Conservation (phyloP, 2,113 vertebrate species). For the Strix uralensis region DNA sequence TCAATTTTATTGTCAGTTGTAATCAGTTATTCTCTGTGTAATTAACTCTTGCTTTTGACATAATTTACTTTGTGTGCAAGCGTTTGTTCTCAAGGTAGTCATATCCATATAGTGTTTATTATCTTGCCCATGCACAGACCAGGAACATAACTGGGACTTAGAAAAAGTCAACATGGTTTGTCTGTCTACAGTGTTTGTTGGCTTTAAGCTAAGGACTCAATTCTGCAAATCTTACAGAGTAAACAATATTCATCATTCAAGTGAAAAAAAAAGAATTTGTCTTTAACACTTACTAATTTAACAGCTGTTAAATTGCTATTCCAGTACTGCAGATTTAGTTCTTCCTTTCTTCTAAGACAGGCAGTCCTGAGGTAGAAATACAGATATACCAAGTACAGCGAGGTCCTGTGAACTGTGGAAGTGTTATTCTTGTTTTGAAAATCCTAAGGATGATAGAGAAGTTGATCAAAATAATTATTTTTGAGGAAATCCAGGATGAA, state of each 20-base stretch:
- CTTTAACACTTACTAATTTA: background rate
- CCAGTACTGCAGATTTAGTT: background rate
- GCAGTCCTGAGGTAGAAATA: background rate
- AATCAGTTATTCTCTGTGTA: background rate
- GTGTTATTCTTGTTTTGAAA: background rate
- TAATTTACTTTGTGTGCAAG: background rate
- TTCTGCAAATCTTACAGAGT: background rate
- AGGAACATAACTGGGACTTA: background rate
- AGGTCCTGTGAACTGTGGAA: background rate
- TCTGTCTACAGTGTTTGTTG: background rate
- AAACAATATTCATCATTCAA: background rate
- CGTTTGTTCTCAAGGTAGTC: background rate
- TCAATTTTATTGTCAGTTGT: background rate
- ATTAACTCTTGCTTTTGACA: background rate
- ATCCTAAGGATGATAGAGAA: background rate
- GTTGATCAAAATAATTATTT: background rate
- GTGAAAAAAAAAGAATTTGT: background rate
- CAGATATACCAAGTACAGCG: background rate
- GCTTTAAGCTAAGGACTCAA: background rate
- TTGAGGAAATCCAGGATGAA: background rate
- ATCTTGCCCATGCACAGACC: background rate
- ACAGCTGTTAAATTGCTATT: background rate
- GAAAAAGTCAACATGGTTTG: background rate
- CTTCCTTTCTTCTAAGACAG: background rate
- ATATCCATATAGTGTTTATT: background rate